Evolutionary conservation across 2,113 vertebrate genomes (phyloP), one percentile per base, ranked within the genome.

Genomic region (Rhynchomys soricoides): DNA sequence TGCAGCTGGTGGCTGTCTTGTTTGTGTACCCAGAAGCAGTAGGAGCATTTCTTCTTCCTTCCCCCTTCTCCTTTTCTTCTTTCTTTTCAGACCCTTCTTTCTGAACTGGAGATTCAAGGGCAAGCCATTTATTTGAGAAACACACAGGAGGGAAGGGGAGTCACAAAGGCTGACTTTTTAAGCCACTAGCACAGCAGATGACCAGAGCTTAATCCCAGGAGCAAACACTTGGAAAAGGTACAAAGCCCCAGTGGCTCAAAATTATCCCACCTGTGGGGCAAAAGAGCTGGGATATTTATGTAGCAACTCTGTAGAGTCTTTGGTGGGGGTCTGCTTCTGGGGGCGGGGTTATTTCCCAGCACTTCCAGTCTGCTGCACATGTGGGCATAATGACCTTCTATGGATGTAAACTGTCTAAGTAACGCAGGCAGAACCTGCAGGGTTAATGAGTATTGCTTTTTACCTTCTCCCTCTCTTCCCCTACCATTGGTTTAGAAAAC

Each of bases 201-300:
- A 66, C n/a, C 15, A 37, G 37, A 77, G 26, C 78, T 74, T 86
- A 79, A 68, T 83, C 68, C 73, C 82, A 62, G 0, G 21, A 81
- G 55, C 93, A 74, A 82, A 89, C 52, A 92, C 55, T 55, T 91
- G 77, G 93, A 86, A 91, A 55, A 26, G 19, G 31, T 50, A 74
- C 82, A 90, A 85, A 79, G 90, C 22, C 45, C 45, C 13, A 26
- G n/a, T 12, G 40, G 43, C 70, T 96, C 59, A 79, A 57, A 70
- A 85, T 93, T 15, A 74, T 79, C 66, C 90, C 82, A 96, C 68
- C 78, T 48, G 86, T 85, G 86, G 75, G 24, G 29, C 55, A 85
- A 73, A 91, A 75, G 62, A 77, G 12, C 48, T 75, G 62, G 37
- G 64, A 45, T 85, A 73, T 81, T 85, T 93, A 57, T 70, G 64